Evolutionary conservation across 2,888 invertebrate genomes (phyloP), one percentile per base, ranked within the genome.

Genomic region (Mesorhabditis belari): DNA sequence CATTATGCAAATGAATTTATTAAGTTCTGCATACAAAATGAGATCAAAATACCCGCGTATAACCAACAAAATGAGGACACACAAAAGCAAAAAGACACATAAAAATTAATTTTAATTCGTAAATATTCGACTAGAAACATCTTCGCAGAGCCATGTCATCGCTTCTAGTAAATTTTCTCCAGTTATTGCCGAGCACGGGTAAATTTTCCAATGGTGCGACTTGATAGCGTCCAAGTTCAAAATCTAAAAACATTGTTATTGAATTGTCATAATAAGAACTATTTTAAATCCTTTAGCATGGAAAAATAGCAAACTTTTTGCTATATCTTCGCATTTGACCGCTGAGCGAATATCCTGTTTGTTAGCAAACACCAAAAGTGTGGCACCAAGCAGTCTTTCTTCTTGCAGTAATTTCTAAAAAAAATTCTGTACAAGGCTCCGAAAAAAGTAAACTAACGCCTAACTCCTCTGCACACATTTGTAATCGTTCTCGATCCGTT

Each of bases 141-240:
- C 98, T 75, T 89, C 88, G 19, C 96, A 87, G 76, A 98, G 86
- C 98, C 98, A 99, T 83, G 95, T 91, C 75, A 99, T 89, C 35
- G 94, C 94, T 62, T 88, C 87, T 0, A 98, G 85, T 27, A 99
- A 86, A 84, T 94, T 93, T 29, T 73, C 63, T 0, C 95, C 96
- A 0, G 93, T 95, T 17, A 96, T 90, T 0, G 98, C 98, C 68
- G 94, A 94, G 77, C 95, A 95, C 65, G 89, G 89, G 71, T 91
- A 86, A 63, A 99, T 93, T 81, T 90, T 87, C 95, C 96, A 99
- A 82, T 99, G 96, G 84, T 99, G 98, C 0, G 91, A 90, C 82
- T 90, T 91, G 66, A 98, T 93, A 73, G 86, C 87, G 73, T 91
- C 90, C 74, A 99, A 84, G 66, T 91, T 89, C 53, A 98, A 84